Percentiles rank a stretch among this genome's conserved stretches.
Evolutionary conservation across 2,113 vertebrate genomes (phyloP).

Genomic region (Mandrillus leucophaeus): DNA sequence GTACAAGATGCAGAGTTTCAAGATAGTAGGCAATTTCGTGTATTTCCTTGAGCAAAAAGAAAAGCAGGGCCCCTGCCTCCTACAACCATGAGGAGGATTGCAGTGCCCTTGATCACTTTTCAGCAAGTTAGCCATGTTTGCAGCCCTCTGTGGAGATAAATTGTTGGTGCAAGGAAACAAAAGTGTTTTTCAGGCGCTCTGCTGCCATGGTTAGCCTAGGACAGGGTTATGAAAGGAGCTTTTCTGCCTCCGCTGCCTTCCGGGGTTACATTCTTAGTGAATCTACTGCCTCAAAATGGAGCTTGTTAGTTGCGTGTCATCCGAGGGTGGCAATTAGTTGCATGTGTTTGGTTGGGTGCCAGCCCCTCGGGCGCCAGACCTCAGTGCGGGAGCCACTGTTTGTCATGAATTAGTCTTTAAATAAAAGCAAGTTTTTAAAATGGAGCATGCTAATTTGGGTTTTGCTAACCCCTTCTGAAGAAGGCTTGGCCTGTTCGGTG

Average conservation of each 20-base stretch:
- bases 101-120: not conserved
- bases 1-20: not conserved
- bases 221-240: constrained; percentile 70
- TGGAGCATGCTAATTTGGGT: constrained; percentile 78
- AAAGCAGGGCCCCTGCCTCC: not conserved
- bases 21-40: not conserved
- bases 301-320: constrained; percentile 70
- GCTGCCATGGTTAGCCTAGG: constrained; percentile 30
- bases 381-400: constrained; percentile 71
- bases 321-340: constrained; percentile 74
- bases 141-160: constrained; percentile 42
- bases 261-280: constrained; percentile 69
- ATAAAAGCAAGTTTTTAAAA: constrained; percentile 78
- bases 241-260: constrained; percentile 74
- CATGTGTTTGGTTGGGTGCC: constrained; percentile 77
- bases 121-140: constrained; percentile 10
- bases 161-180: constrained; percentile 63
- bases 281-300: constrained; percentile 71
- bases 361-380: constrained; percentile 50
- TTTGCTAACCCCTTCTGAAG: constrained; percentile 75
- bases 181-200: constrained; percentile 73
- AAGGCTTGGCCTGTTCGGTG: constrained; percentile 76
- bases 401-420: constrained; percentile 80
- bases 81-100: not conserved
- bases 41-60: not conserved